Conservation (phyloP, 2,888 invertebrate species). For the Seladonia tumulorum region DNA sequence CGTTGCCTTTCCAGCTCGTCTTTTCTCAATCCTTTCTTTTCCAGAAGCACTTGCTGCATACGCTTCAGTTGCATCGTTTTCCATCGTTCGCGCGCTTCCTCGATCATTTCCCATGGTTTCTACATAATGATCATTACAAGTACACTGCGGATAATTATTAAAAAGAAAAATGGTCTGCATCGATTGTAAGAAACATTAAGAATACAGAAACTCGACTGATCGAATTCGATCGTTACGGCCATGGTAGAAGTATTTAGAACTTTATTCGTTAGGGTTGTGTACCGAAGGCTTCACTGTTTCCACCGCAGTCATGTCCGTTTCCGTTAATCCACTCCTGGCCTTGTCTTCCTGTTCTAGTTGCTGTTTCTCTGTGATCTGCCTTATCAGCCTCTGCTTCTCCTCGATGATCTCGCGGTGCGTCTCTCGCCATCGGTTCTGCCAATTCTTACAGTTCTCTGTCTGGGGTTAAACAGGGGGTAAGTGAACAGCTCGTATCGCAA, state of each 20-base stretch:
- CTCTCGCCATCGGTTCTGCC: constrained; percentile 88
- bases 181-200: neutral
- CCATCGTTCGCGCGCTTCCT: constrained; percentile 86
- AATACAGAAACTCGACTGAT: neutral
- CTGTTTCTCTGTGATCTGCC: constrained; percentile 85
- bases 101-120: constrained; percentile 78
- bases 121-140: constrained; percentile 9
- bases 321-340: neutral
- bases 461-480: neutral
- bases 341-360: constrained; percentile 72
- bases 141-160: neutral
- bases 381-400: constrained; percentile 84
- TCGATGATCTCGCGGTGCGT: constrained; percentile 83
- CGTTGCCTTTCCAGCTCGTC: constrained; percentile 87
- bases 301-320: neutral
- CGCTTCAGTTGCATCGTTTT: constrained; percentile 88
- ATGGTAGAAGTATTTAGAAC: neutral
- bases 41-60: constrained; percentile 87
- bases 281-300: constrained; percentile 4
- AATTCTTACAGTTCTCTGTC: constrained; percentile 86
- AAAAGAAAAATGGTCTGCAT: neutral
- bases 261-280: neutral
- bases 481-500: neutral
- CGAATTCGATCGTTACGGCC: neutral
- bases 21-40: constrained; percentile 87